A percentile compares a stretch with the other conserved stretches of the same genome.
Evolutionary conservation across 2,113 vertebrate species (phyloP).

Genomic region (Pteruthius melanotis): DNA sequence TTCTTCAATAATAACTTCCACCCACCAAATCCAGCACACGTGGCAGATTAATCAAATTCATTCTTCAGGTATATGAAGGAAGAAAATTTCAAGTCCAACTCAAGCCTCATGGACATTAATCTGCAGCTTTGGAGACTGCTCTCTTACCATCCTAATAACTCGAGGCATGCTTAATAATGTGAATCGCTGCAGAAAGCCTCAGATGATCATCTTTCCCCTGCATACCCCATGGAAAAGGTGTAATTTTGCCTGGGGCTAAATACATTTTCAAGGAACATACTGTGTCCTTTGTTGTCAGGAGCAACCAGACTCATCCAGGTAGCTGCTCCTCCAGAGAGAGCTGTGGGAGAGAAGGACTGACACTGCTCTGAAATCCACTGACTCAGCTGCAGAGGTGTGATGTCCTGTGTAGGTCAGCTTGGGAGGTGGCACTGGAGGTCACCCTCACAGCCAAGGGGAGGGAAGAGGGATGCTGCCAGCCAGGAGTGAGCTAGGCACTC

Average conservation of each 20-base stretch:
- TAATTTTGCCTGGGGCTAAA: conserved; percentile 34
- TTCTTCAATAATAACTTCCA: conserved; percentile 42
- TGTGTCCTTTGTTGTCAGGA: conserved; percentile 23
- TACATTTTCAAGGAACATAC: neutral
- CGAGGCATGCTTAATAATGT: conserved; percentile 34
- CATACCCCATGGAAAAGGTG: conserved; percentile 11
- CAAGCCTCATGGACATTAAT: conserved; percentile 7
- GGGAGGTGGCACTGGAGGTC: neutral
- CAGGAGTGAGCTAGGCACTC: neutral
- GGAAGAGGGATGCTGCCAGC: neutral
- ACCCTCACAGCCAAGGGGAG: neutral
- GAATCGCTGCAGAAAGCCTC: conserved; percentile 25
- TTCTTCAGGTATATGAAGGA: neutral
- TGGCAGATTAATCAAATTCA: conserved; percentile 21
- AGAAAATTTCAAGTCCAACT: conserved; percentile 32
- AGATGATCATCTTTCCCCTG: conserved; percentile 13
- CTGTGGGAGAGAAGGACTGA: neutral
- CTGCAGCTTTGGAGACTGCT: conserved; percentile 7
- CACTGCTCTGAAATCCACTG: neutral
- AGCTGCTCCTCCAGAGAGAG: neutral
- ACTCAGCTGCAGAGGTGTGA: conserved; percentile 18
- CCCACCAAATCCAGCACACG: neutral
- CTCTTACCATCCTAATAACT: conserved; percentile 47
- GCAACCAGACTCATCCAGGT: neutral
- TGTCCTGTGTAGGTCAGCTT: neutral